Evolutionary conservation across 2,113 vertebrate species (phyloP), one percentile per base, ranked within the genome.

Genomic region (Catharus bicknelli): DNA sequence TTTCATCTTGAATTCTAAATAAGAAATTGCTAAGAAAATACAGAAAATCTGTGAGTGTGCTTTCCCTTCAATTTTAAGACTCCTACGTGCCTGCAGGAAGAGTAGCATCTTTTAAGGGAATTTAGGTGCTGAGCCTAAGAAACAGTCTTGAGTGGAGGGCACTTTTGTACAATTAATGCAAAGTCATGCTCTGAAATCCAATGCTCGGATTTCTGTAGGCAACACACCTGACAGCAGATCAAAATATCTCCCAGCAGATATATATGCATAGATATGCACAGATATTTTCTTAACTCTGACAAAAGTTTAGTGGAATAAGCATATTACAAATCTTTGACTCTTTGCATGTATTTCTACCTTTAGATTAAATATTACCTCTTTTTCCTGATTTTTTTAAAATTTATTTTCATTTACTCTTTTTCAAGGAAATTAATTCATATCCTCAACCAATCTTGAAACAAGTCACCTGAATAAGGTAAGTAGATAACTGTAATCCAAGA

Each of bases 101-200:
- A 69, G 19, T 30, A 53, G 4, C 11, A 64, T 66, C 32, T 76
- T 50, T 86, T 69, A 79, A 68, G 5, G 22, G 7, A 68, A 72
- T 77, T 68, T 47, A 45, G 16, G 9, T 64, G 7, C 5, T 4
- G 13, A 77, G 30, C 13, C 34, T 76, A 32, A 88, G 51, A 76
- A 76, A 53, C 0, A 0, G 7, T 25, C 9, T 34, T 75, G 50
- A 77, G 23, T 1, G 10, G 18, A 90, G 25, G 19, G 10, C 9
- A 57, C 5, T 19, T 10, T 61, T 48, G 36, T 61, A n/a, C 13
- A 74, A 15, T 48, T 29, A 50, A 47, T 47, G 10, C 5, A 36
- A 55, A 55, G 64, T 29, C 26, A 22, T 32, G 29, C 13, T 81
- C 30, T 59, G 32, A 86, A 59, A 86, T 70, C 38, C 38, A 86